Base-by-base conservation (phyloP, 2,888 invertebrate genomes). In the Malacosoma neustria region DNA sequence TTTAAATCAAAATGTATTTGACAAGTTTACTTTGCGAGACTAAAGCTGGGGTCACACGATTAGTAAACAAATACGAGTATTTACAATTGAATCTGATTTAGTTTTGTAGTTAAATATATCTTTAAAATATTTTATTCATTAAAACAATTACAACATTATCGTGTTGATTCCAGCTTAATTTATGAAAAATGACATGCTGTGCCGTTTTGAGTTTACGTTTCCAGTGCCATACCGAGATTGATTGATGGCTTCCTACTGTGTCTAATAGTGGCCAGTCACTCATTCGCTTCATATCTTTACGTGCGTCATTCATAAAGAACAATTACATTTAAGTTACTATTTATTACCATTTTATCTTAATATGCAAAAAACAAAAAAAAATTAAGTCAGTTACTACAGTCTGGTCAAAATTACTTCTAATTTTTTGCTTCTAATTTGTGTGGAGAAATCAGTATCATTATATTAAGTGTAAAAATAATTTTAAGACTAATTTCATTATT, bases 211-310 rank as follows among this genome's bases (percentile, higher is more conserved):
- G 51, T 54, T 59, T 61, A 66, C 62, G 61, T 64, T 61, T 59
- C 48, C 58, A 60, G 74, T 74, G 74, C 74, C 74, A 74, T 74
- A 74, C 54, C 48, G 42, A 50, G 44, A 48, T 54, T 51, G 51
- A 48, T 39, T 29, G 37, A 49, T 51, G 52, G 51, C 52, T 37
- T 32, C 13, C 43, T 37, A 41, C 38, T 42, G 54, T 39, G 44
- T 14, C 12, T 44, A 43, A 39, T 37, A 40, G 34, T 45, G 40
- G 50, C 45, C 40, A 36, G 30, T 32, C 22, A 13, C 30, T 30
- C 41, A 37, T 48, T 48, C 50, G 46, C 51, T 33, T 37, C 39
- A 43, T 41, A 53, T 41, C 45, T 39, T 39, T 45, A 51, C 43
- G 54, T 52, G 49, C 52, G 54, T 48, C 53, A 46, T 47, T 42